Conservation (phyloP, 2,113 vertebrate species). For the Paraplagusia blochii region DNA sequence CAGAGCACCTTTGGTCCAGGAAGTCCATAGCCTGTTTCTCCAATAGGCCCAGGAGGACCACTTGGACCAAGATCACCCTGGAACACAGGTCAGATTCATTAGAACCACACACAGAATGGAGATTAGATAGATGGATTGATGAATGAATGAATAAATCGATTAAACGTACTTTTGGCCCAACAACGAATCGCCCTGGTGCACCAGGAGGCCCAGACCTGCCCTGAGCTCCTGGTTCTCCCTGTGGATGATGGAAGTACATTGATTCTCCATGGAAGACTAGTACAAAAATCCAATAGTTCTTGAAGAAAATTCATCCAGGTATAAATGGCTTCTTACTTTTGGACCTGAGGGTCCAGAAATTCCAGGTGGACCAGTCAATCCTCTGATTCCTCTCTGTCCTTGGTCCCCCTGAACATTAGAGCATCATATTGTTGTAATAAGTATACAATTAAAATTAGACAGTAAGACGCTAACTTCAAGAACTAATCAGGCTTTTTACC, state of each 20-base stretch:
- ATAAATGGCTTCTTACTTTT: conserved; percentile 71
- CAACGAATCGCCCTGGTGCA: conserved; percentile 78
- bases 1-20: conserved; percentile 84
- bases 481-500: conserved; percentile 57
- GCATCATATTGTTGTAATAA: too few relatives aligned
- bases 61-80: conserved; percentile 83
- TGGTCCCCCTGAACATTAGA: conserved; percentile 79
- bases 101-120: background rate
- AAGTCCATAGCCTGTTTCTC: conserved; percentile 87
- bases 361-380: conserved; percentile 81
- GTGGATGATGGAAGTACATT: conserved; percentile 8
- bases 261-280: too few relatives aligned
- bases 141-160: background rate
- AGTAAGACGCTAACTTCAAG: background rate
- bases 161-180: conserved; percentile 82
- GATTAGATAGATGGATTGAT: background rate
- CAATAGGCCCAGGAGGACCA: conserved; percentile 81
- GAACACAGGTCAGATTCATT: conserved; percentile 29
- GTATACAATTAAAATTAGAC: too few relatives aligned
- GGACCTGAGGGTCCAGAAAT: conserved; percentile 81
- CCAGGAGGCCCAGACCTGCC: conserved; percentile 82
- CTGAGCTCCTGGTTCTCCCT: conserved; percentile 84
- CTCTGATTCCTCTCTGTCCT: conserved; percentile 85
- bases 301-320: background rate
- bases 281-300: too few relatives aligned